Evolutionary conservation across 1,140 invertebrate species (phyloP), one percentile per base, ranked within the genome.

Genomic region (Atta colombica): DNA sequence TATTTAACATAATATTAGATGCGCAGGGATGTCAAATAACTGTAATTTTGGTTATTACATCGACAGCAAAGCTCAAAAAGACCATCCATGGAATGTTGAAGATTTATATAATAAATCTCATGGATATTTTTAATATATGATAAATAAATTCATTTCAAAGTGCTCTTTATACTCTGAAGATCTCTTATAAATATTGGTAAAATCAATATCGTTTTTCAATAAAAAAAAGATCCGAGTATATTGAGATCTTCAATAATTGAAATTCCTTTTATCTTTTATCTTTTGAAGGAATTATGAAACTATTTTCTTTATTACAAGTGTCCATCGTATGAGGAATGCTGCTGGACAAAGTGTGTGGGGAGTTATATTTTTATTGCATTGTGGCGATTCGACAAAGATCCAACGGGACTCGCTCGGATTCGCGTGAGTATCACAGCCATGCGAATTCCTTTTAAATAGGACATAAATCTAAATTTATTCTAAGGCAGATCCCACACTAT

Each of bases 1-100:
- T 78, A 66, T 85, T 85, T 78, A 74, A 18, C 82, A 65, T 78
- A 78, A 85, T 66, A 65, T 85, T 85, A 78, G 80, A 28, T 25
- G 69, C 55, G 28, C 45, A 60, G 58, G 49, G 60, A 49, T 14
- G 18, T 60, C 12, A 12, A 16, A 74, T 51, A 75, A 58, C 39
- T 84, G 58, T 61, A 75, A 84, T 84, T 75, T 84, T 2, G n/a
- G 39, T 65, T 75, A 75, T 75, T 75, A 75, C 69, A 74, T 61
- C 12, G 78, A 58, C 51, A 45, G 49, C 65, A 6, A 12, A 81
- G 45, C 39, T n/a, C 25, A 18, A 72, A 58, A 61, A 82, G 68
- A 49, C 39, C 5, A 0, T 55, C 6, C 7, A 3, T n/a, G 28
- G n/a, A 84, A 74, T 61, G 39, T n/a, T 63, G n/a, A 51, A 31